Percentiles rank a stretch among this genome's conserved stretches.
phyloP scores from a whole-genome alignment of 2,888 invertebrate species.

The Harpagoxenus sublaevis region DNA sequence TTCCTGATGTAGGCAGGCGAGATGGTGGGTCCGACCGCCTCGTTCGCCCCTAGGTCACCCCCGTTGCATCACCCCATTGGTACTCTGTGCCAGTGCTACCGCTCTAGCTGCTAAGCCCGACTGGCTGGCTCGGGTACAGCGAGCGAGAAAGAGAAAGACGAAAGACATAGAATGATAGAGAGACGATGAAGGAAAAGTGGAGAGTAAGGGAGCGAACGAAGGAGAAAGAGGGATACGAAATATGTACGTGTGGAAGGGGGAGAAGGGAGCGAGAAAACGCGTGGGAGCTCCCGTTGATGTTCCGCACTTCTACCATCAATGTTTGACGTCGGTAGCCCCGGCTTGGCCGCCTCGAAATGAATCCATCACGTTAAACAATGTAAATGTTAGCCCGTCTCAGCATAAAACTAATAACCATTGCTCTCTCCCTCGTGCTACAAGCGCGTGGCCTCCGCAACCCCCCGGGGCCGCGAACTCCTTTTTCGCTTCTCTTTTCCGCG shows the following conservation, averaged over 20 bases:
- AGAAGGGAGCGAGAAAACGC: conserved; percentile 35
- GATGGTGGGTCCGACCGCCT: conserved; percentile 83
- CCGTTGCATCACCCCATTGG: conserved; percentile 75
- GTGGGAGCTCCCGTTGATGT: conserved; percentile 57
- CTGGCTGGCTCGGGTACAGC: conserved; percentile 68
- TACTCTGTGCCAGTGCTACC: conserved; percentile 67
- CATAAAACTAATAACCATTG: conserved; percentile 85
- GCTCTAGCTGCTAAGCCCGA: conserved; percentile 72
- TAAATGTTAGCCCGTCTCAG: conserved; percentile 85
- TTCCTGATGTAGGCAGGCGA: conserved; percentile 86
- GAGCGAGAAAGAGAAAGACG: conserved; percentile 58
- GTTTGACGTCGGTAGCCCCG: conserved; percentile 79
- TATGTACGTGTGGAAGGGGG: conserved; percentile 37
- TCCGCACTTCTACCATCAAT: conserved; percentile 75
- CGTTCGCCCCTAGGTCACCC: conserved; percentile 77
- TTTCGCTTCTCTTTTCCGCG: conserved; percentile 66
- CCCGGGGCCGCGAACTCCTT: conserved; percentile 85
- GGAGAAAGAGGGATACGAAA: conserved; percentile 42
- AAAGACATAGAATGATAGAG: conserved; percentile 57
- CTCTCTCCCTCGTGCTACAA: conserved; percentile 74
- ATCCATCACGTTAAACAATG: conserved; percentile 86
- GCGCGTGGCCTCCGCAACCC: conserved; percentile 74
- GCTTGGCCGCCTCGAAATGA: conserved; percentile 80
- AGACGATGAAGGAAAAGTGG: conserved; percentile 31
- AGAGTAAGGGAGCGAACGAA: conserved; percentile 34